Conservation (phyloP, 2,888 invertebrate species). For the Venusia cambrica region DNA sequence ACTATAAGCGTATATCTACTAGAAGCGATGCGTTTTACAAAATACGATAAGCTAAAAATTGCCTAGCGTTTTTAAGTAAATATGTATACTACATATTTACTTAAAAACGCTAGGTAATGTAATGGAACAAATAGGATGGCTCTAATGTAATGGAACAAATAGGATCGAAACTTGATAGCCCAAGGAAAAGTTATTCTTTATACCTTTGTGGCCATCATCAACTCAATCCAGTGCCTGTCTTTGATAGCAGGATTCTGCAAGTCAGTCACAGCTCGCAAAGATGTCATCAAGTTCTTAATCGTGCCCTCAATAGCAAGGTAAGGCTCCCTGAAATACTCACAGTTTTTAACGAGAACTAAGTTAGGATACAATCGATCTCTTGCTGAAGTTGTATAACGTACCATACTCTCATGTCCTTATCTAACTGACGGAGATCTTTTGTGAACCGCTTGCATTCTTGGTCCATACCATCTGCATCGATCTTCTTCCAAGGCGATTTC, state of each 20-base stretch:
- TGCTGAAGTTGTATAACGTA: slow-evolving; percentile 52
- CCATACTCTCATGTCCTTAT: slow-evolving; percentile 90
- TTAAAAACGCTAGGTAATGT: too few species aligned
- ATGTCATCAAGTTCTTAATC: slow-evolving; percentile 96
- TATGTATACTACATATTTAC: too few species aligned
- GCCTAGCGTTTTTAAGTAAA: too few species aligned
- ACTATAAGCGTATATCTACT: too few species aligned
- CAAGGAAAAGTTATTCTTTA: background rate
- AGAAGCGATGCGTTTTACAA: too few species aligned
- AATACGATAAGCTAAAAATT: too few species aligned
- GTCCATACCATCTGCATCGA: slow-evolving; percentile 97
- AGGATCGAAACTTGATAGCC: background rate
- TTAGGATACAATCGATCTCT: too few species aligned
- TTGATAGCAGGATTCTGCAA: slow-evolving; percentile 96
- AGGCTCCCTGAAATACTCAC: slow-evolving; percentile 86
- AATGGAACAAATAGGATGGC: too few species aligned
- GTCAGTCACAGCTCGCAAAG: slow-evolving; percentile 94
- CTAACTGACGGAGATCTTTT: slow-evolving; percentile 89
- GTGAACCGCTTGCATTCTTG: slow-evolving; percentile 96
- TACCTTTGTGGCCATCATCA: slow-evolving; percentile 96
- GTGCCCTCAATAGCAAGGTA: slow-evolving; percentile 89
- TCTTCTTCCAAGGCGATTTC: slow-evolving; percentile 95
- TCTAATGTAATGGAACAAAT: slow-evolving; percentile 19
- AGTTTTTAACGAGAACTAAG: too few species aligned
- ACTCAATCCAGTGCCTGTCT: slow-evolving; percentile 95